Evolutionary conservation across 2,797 vertebrate species (phyloP), one percentile per base, ranked within the genome.

Genomic region (Rhabdophis nuchalis): DNA sequence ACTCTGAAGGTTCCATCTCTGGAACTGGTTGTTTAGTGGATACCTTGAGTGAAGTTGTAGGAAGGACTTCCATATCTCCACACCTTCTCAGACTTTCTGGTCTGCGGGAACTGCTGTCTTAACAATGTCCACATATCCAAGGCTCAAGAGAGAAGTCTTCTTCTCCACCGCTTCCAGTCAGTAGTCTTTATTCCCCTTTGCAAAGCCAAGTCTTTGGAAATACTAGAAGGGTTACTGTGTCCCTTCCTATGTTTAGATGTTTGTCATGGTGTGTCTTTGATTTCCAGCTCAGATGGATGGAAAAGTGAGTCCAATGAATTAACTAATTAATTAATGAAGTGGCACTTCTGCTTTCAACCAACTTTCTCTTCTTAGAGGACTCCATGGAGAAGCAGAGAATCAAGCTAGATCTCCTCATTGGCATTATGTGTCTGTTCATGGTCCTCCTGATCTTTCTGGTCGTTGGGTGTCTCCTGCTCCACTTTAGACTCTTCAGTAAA

Each of bases 361-460:
- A 88, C 14, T 46, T 52, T 85, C 11, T 54, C 29, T 92, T 77
- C 1, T 13, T 54, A 29, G 16, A 61, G 0, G 87, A 89, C 77
- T 29, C 91, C 25, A 56, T 77, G 87, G 87, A 88, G 3, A 88
- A 77, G 77, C 56, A 60, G 53, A 58, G 50, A 32, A 10, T 57
- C 23, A 89, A 89, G 77, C 57, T 89, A 89, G 91, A 89, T 32
- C 32, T 92, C 12, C 57, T 92, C 14, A 46, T 92, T 1, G n/a
- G 87, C 8, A 18, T 92, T 52, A 50, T 92, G 56, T 86, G 91
- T 29, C 11, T 92, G 12, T 86, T 92, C 57, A 41, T 92, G 91
- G 29, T 89, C 50, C 77, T 92, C 27, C 12, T 85, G 36, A 23
- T 89, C 57, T 27, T 92, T 52, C 25, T 89, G 10, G 29, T 89